phyloP scores from a whole-genome alignment of 2,113 vertebrate species.

The Paralichthys olivaceus region DNA sequence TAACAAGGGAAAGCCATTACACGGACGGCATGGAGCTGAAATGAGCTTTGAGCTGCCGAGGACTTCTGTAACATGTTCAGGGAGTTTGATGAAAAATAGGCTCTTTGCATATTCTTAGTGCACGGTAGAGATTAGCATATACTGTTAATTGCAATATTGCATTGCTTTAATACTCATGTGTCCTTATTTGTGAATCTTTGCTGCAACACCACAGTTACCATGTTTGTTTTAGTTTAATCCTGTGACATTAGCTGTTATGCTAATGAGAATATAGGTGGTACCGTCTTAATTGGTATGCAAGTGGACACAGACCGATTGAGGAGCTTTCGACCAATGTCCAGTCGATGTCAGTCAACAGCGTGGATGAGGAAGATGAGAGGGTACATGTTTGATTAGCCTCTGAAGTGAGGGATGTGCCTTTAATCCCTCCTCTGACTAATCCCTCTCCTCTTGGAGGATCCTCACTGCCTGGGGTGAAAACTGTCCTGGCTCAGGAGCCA shows the following conservation, averaged over 20 bases:
- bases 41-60: slow-evolving; percentile 26
- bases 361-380: slow-evolving; percentile 52
- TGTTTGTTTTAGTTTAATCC: slow-evolving; percentile 15
- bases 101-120: neutral
- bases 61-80: slow-evolving; percentile 30
- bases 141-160: slow-evolving; percentile 36
- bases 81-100: slow-evolving; percentile 14
- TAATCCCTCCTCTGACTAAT: slow-evolving; percentile 74
- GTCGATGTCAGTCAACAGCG: slow-evolving; percentile 48
- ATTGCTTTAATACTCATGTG: slow-evolving; percentile 18
- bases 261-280: slow-evolving; percentile 18
- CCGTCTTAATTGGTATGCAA: slow-evolving; percentile 39
- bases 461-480: slow-evolving; percentile 47
- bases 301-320: slow-evolving; percentile 21
- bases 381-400: slow-evolving; percentile 75
- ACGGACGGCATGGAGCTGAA: slow-evolving; percentile 31
- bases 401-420: slow-evolving; percentile 63
- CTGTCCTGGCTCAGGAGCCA: slow-evolving; percentile 30
- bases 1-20: slow-evolving; percentile 28
- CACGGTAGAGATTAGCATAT: slow-evolving; percentile 16
- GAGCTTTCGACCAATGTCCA: slow-evolving; percentile 47
- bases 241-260: neutral
- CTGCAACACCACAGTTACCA: neutral
- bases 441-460: slow-evolving; percentile 67
- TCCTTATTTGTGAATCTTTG: slow-evolving; percentile 14